Percentiles rank a stretch among this genome's conserved stretches.
phyloP scores from a whole-genome alignment of 1,140 invertebrate species.

The Pinna nobilis region DNA sequence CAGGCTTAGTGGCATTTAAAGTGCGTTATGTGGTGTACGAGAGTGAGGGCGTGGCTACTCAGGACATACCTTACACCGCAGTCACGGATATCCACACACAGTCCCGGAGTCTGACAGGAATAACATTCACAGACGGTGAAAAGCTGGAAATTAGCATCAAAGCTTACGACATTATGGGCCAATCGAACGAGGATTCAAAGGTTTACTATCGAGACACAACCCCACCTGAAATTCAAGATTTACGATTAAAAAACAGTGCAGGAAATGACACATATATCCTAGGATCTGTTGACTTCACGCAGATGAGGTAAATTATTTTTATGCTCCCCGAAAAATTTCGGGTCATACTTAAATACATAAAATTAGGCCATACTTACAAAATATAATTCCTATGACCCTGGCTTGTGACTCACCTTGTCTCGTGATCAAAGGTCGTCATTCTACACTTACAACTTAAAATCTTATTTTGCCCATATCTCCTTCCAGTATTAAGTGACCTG shows the following conservation, averaged over 20 bases:
- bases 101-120: background rate
- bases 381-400: too few relatives aligned
- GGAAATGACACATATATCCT: slow-evolving; percentile 37
- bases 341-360: too few relatives aligned
- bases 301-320: slow-evolving; percentile 49
- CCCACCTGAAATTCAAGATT: slow-evolving; percentile 46
- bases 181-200: slow-evolving; percentile 29
- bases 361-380: too few relatives aligned
- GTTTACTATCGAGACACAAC: slow-evolving; percentile 43
- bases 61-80: background rate
- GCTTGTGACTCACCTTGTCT: too few relatives aligned
- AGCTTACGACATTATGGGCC: slow-evolving; percentile 26
- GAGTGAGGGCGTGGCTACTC: background rate
- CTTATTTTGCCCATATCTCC: too few relatives aligned
- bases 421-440: too few relatives aligned
- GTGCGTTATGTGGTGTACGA: slow-evolving; percentile 10
- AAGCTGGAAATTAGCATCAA: slow-evolving; percentile 27
- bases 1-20: slow-evolving; percentile 26
- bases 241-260: slow-evolving; percentile 51
- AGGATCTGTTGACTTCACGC: slow-evolving; percentile 35
- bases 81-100: slow-evolving; percentile 26
- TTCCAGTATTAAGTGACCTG: too few relatives aligned
- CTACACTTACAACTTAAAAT: too few relatives aligned
- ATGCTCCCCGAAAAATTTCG: too few relatives aligned
- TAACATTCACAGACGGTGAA: slow-evolving; percentile 28